Conservation (phyloP, 2,113 vertebrate species). For the Nesogale talazaci region DNA sequence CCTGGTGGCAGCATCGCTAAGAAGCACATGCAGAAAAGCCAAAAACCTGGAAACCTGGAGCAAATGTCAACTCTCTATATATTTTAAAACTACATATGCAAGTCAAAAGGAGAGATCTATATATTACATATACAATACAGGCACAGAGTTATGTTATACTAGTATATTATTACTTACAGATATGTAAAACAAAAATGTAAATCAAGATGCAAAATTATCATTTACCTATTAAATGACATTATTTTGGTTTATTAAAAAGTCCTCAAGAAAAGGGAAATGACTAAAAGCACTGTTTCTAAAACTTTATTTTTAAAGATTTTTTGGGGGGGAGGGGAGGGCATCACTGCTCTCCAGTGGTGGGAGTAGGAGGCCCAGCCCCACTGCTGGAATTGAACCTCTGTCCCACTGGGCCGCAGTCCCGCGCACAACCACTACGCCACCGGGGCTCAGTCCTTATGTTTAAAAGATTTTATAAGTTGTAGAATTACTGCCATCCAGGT, state of each 20-base stretch:
- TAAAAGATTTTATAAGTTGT: neutral
- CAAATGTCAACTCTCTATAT: neutral
- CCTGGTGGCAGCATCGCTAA: conserved; percentile 50
- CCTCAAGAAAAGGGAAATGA: neutral
- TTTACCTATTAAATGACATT: neutral
- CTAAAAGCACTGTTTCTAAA: neutral
- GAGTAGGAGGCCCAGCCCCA: too few relatives aligned
- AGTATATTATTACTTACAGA: neutral
- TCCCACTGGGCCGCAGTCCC: too few relatives aligned
- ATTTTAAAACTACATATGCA: neutral
- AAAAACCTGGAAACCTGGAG: neutral
- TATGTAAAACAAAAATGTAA: neutral
- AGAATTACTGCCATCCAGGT: neutral
- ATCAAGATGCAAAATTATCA: neutral
- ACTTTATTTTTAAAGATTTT: neutral
- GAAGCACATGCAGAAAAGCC: neutral
- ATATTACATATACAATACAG: neutral
- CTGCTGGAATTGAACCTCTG: too few relatives aligned
- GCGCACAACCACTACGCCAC: too few relatives aligned
- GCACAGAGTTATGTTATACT: neutral
- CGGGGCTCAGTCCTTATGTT: too few relatives aligned
- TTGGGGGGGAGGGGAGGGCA: too few relatives aligned
- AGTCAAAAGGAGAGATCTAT: neutral
- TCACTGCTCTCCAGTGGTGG: too few relatives aligned
- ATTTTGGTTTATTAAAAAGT: neutral